phyloP scores from a whole-genome alignment of 2,888 invertebrate genomes.

The Diarsia dahlii region DNA sequence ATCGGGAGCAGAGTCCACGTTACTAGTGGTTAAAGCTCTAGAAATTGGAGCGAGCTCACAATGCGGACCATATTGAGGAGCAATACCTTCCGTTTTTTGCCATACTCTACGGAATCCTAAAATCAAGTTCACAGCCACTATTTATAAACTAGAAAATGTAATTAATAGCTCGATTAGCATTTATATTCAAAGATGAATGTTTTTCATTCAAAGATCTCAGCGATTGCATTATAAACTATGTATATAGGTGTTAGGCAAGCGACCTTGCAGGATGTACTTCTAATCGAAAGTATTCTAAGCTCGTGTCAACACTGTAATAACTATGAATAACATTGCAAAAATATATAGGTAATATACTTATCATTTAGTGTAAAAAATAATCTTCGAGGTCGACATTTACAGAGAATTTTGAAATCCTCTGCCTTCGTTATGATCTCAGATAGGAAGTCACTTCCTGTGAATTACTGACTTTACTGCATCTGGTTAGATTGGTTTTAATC shows the following conservation, averaged over 20 bases:
- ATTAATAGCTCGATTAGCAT: constrained; percentile 29
- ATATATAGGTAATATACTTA: neutral
- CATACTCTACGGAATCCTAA: neutral
- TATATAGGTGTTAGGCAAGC: constrained; percentile 41
- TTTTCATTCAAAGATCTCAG: constrained; percentile 25
- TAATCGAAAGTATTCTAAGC: constrained; percentile 48
- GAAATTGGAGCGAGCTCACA: no score
- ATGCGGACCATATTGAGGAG: no score
- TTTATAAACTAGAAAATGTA: neutral
- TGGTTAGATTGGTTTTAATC: no score
- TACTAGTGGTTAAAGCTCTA: no score
- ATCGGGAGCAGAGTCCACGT: no score
- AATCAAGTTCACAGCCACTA: neutral
- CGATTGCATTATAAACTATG: constrained; percentile 36
- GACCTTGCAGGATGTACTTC: constrained; percentile 54
- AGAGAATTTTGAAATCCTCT: constrained; percentile 18
- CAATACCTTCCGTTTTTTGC: neutral
- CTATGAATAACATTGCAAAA: constrained; percentile 39
- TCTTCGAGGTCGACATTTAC: constrained; percentile 17
- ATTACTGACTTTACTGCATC: no score
- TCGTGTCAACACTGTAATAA: constrained; percentile 43
- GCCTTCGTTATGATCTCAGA: no score
- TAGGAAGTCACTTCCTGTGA: no score
- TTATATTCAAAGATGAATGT: constrained; percentile 11
- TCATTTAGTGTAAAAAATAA: constrained; percentile 21